Conservation (phyloP, 1,140 invertebrate genomes). For the Bilobella aurantiaca region DNA sequence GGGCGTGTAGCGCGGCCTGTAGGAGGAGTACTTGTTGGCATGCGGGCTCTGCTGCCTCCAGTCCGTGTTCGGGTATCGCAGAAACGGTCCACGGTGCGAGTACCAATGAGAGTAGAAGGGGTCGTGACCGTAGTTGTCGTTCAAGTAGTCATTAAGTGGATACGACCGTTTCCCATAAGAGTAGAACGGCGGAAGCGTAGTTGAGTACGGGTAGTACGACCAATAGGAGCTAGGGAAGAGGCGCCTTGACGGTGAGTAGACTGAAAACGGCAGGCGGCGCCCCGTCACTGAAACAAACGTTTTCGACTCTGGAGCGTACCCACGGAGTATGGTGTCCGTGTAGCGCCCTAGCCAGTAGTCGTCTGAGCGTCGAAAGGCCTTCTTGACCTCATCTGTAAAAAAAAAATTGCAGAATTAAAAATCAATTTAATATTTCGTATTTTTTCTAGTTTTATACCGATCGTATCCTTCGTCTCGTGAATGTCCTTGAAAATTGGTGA, state of each 20-base stretch:
- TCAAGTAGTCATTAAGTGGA: background rate
- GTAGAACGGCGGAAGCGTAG: conserved; percentile 1
- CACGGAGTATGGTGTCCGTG: conserved; percentile 1
- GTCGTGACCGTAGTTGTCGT: conserved; percentile 10
- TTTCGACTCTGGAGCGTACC: conserved; percentile 3
- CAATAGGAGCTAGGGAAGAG: conserved; percentile 5
- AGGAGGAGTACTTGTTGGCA: background rate
- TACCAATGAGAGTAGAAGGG: conserved; percentile 2
- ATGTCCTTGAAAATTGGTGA: background rate
- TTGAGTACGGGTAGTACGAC: conserved; percentile 2
- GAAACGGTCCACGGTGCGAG: background rate
- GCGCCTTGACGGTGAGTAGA: background rate
- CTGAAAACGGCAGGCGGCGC: background rate
- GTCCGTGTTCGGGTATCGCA: background rate
- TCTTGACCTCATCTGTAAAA: conserved; percentile 2
- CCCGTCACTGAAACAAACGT: background rate
- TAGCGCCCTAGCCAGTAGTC: conserved; percentile 2
- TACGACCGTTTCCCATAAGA: background rate
- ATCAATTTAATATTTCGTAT: background rate
- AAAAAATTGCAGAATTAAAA: background rate
- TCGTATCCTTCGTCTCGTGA: background rate
- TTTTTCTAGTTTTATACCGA: background rate
- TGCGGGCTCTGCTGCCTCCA: background rate
- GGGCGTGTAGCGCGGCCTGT: background rate
- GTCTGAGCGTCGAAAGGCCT: background rate